A percentile compares a stretch with the other conserved stretches of the same genome.
Conservation (phyloP, 2,888 invertebrate species). For the Dryadula phaetusa region DNA sequence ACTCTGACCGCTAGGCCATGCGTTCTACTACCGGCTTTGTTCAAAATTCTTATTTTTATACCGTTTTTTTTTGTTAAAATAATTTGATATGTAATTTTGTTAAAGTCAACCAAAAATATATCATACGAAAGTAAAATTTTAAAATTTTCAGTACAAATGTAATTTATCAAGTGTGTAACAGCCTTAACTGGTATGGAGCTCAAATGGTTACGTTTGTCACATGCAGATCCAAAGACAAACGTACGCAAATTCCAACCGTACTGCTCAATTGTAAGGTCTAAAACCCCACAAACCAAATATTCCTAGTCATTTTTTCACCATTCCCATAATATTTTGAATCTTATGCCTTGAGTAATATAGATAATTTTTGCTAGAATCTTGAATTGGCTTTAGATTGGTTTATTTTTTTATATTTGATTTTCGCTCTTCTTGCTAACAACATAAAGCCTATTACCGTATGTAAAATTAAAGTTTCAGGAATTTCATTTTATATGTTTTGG, state of each 20-base stretch:
- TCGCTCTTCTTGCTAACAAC: conserved; percentile 10
- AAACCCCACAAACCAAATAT: conserved; percentile 13
- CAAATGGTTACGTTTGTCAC: conserved; percentile 43
- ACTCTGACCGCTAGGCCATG: too few relatives aligned
- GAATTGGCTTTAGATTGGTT: background rate
- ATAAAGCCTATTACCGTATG: conserved; percentile 18
- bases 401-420: conserved; percentile 22
- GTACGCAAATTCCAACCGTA: conserved; percentile 28
- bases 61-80: too few relatives aligned
- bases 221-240: conserved; percentile 29
- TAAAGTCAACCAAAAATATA: too few relatives aligned
- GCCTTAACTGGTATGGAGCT: conserved; percentile 31
- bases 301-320: background rate
- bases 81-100: too few relatives aligned
- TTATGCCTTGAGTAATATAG: background rate
- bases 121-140: background rate
- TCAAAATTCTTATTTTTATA: too few relatives aligned
- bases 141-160: background rate
- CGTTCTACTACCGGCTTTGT: too few relatives aligned
- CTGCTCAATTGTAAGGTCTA: conserved; percentile 26
- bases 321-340: conserved; percentile 11
- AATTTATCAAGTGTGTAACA: conserved; percentile 26
- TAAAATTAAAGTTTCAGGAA: conserved; percentile 8
- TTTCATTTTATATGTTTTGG: background rate
- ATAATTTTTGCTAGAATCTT: background rate